These are phyloP conservation scores for Chrysemys picta DNA, from an alignment of 2,113 vertebrate genomes.

Conservation along the genomic window DNA sequence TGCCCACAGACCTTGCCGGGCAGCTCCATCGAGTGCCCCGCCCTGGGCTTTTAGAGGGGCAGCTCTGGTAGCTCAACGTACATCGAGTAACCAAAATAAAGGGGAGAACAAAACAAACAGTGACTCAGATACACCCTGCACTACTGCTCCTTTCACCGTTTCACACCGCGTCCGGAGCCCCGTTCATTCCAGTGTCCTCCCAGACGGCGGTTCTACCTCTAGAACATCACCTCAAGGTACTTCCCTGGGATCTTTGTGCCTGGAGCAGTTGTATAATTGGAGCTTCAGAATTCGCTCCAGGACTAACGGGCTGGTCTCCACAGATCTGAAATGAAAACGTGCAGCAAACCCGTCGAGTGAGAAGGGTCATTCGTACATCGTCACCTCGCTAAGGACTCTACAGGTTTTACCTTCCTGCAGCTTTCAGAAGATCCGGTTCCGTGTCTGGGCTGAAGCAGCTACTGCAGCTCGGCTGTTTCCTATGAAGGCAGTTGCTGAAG, in stretches of 20 bases:
- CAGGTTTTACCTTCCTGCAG: neutral
- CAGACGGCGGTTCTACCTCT: no score
- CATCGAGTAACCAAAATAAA: no score
- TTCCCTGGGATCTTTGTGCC: neutral
- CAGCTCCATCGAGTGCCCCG: no score
- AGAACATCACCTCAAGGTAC: no score
- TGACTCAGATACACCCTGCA: no score
- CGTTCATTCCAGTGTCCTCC: no score
- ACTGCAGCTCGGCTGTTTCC: rapidly evolving
- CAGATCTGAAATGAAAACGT: neutral
- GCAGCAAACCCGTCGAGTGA: neutral
- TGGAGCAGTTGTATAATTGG: neutral
- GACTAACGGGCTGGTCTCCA: neutral
- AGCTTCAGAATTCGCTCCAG: neutral
- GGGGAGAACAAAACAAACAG: no score
- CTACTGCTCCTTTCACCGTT: no score
- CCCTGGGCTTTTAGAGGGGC: no score
- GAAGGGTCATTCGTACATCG: neutral
- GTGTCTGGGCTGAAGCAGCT: neutral
- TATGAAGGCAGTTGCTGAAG: rapidly evolving
- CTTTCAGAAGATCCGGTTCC: neutral
- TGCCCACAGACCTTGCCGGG: no score
- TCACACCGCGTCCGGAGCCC: no score
- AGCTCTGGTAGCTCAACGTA: no score
- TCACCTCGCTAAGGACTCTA: neutral